Evolutionary conservation across 2,113 vertebrate genomes (phyloP), one percentile per base, ranked within the genome.

Genomic region (Cavia aperea): DNA sequence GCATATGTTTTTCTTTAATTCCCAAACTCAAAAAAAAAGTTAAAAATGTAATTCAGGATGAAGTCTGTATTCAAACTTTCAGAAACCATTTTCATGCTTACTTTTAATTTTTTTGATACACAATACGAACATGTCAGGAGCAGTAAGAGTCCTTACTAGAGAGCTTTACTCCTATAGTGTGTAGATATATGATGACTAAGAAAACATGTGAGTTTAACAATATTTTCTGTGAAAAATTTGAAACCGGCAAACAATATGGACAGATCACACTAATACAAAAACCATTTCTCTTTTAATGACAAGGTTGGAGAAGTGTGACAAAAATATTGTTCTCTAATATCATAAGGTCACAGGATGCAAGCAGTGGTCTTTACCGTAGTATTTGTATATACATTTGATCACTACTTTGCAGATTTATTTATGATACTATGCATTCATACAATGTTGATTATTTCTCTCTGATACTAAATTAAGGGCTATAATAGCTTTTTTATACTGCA

Each of bases 11-110:
- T 81, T 86, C 43, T 91, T 96, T 81, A 49, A 90, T 94, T 11
- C 86, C 95, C 94, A 95, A 94, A 93, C 94, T 96, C 58, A 70
- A 18, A 36, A 18, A 39, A 90, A 92, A 93, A 58, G 6, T 75
- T 87, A 14, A 70, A 88, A 91, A 88, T 83, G 4, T 2, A 93
- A 88, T 65, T 91, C 13, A 89, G 51, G 68, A 92, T 82, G 29
- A 89, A 94, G 93, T 95, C 62, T 97, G 54, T 26, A 82, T 85
- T 93, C 60, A 94, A 54, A 1, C 81, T 95, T 87, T 43, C 24
- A 66, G 58, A 56, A 93, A 96, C 0, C 3, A n/a, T 70, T 79
- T 85, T 84, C 33, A 49, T 29, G 26, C 62, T 86, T 92, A 63
- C 63, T 15, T 65, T 15, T 60, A 4, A 43, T 73, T 49, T 78